Evolutionary conservation across 2,113 vertebrate genomes (phyloP).

Genomic region (Grammomys dolichurus): DNA sequence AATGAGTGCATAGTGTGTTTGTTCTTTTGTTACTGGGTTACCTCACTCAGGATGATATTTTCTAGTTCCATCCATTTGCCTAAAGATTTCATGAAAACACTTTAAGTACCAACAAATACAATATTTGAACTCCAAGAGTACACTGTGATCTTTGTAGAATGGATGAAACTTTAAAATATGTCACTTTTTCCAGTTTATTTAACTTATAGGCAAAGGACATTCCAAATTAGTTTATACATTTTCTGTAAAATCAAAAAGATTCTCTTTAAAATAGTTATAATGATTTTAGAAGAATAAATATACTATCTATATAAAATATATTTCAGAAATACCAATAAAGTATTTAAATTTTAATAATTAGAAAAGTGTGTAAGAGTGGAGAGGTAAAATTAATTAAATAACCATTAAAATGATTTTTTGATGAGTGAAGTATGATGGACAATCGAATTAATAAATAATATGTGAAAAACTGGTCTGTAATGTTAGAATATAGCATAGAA

Average conservation of each 20-base stretch:
- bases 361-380: background rate
- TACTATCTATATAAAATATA: conserved; percentile 12
- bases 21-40: too few relatives aligned
- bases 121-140: background rate
- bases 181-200: background rate
- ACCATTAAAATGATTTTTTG: conserved; percentile 16
- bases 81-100: background rate
- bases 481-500: background rate
- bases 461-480: background rate
- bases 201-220: background rate
- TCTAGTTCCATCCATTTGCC: too few relatives aligned
- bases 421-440: background rate
- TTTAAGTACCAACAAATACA: conserved; percentile 2
- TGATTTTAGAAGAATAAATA: background rate
- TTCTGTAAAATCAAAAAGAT: background rate
- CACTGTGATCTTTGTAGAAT: background rate
- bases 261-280: background rate
- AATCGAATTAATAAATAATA: conserved; percentile 5
- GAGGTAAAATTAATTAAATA: background rate
- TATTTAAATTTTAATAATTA: background rate
- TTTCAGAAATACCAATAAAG: background rate
- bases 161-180: conserved; percentile 19
- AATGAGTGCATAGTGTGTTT: too few relatives aligned
- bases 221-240: conserved; percentile 15
- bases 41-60: too few relatives aligned